These are phyloP conservation scores for Hemicentrotus pulcherrimus DNA, from an alignment of 35 echinoderm and acorn worm genomes.

Conservation along the genomic window DNA sequence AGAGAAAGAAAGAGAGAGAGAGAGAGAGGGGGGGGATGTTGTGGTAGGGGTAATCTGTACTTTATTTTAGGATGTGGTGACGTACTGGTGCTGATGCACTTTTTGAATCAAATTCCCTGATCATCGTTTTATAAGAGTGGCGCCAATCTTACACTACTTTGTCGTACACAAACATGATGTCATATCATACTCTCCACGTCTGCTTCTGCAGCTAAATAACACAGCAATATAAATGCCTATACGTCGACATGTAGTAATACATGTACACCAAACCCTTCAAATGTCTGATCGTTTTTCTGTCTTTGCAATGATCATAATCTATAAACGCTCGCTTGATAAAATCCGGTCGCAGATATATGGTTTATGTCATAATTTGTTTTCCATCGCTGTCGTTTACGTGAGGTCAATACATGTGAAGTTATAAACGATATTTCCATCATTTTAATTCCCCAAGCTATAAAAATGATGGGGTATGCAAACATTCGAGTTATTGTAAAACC, in stretches of 20 bases:
- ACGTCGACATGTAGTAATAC: background rate
- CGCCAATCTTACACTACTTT: background rate
- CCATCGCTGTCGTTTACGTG: background rate
- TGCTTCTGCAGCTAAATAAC: background rate
- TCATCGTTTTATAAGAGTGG: slow-evolving; percentile 13
- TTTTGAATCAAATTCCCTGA: background rate
- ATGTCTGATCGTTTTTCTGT: background rate
- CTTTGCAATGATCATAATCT: background rate
- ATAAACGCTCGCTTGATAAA: background rate
- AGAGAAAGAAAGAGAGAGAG: too few relatives aligned
- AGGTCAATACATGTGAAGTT: background rate
- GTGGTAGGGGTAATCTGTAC: background rate
- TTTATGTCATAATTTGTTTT: background rate
- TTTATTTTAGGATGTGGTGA: background rate
- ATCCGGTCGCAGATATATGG: background rate
- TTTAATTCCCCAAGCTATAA: background rate
- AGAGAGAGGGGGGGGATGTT: too few relatives aligned
- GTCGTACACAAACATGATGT: background rate
- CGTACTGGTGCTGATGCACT: background rate
- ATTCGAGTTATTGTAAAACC: background rate
- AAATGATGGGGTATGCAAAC: background rate
- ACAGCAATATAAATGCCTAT: background rate
- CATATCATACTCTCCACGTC: background rate
- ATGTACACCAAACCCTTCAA: too few relatives aligned
- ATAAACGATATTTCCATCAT: background rate